A percentile compares a stretch with the other conserved stretches of the same genome.
Conservation (phyloP, 2,888 invertebrate genomes). For the Drosophila nr. medialis region DNA sequence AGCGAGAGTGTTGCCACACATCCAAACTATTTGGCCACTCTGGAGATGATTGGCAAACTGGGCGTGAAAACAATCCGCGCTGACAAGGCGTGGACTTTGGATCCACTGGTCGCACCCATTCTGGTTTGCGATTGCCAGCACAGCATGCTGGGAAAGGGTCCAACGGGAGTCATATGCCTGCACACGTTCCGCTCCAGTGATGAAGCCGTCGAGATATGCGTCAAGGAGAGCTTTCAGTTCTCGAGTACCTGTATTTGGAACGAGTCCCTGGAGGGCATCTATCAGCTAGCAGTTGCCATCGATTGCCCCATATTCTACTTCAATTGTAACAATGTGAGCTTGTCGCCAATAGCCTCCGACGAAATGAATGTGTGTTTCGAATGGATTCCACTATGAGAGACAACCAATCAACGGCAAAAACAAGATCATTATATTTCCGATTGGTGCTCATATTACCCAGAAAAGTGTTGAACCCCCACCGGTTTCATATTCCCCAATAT, state of each 20-base stretch:
- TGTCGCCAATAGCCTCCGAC: slow-evolving; percentile 31
- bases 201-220: slow-evolving; percentile 33
- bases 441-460: slow-evolving; percentile 16
- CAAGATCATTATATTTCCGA: slow-evolving; percentile 57
- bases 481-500: slow-evolving; percentile 29
- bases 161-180: slow-evolving; percentile 48
- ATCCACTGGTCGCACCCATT: slow-evolving; percentile 13
- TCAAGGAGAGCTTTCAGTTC: slow-evolving; percentile 18
- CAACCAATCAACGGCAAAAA: slow-evolving; percentile 20
- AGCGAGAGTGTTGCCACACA: not conserved
- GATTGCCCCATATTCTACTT: slow-evolving; percentile 38
- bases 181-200: slow-evolving; percentile 30
- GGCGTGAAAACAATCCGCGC: slow-evolving; percentile 5
- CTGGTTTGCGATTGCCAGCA: slow-evolving; percentile 32
- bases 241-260: slow-evolving; percentile 46
- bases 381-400: slow-evolving; percentile 56
- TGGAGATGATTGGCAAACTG: not conserved
- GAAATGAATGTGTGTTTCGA: not conserved
- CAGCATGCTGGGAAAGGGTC: slow-evolving; percentile 18
- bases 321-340: slow-evolving; percentile 48
- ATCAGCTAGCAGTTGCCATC: slow-evolving; percentile 48
- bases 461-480: not conserved
- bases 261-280: slow-evolving; percentile 41
- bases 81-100: not conserved
- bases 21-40: slow-evolving; percentile 17